Conservation (phyloP, 2,797 vertebrate genomes). For the Petrocephalus schoutedeni region DNA sequence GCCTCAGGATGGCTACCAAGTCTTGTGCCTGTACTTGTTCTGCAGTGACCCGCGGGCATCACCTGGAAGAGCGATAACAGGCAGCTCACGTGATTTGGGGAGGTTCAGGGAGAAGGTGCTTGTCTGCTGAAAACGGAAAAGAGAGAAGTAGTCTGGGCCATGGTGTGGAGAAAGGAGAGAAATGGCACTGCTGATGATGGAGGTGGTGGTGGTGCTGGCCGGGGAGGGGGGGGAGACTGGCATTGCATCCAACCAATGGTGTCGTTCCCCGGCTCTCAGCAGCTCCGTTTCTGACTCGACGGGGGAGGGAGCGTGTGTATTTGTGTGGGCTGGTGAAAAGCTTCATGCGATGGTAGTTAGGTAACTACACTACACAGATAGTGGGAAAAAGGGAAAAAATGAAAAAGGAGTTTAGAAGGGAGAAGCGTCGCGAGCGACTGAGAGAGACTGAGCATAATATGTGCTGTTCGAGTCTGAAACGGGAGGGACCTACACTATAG, state of each 20-base stretch:
- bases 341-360: slow-evolving; percentile 47
- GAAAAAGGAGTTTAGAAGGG: slow-evolving; percentile 25
- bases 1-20: not conserved
- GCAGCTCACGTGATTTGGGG: not conserved
- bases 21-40: not conserved
- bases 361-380: slow-evolving; percentile 43
- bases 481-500: not conserved
- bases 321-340: slow-evolving; percentile 46
- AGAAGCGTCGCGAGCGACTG: slow-evolving; percentile 24
- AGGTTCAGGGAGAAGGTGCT: not conserved
- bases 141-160: not conserved
- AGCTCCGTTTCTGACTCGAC: slow-evolving; percentile 25
- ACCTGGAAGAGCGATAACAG: not conserved
- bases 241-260: slow-evolving; percentile 40
- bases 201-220: not conserved
- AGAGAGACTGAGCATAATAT: slow-evolving; percentile 10
- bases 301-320: slow-evolving; percentile 27
- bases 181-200: slow-evolving; percentile 19
- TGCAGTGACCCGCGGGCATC: not conserved
- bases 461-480: slow-evolving; percentile 27
- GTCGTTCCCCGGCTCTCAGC: slow-evolving; percentile 25
- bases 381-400: slow-evolving; percentile 26
- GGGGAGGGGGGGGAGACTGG: slow-evolving; percentile 23
- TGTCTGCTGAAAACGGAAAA: not conserved
- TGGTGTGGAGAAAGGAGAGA: slow-evolving; percentile 22